Evolutionary conservation across 2,888 invertebrate species (phyloP), one percentile per base, ranked within the genome.

Genomic region (Diadegma fenestrale): DNA sequence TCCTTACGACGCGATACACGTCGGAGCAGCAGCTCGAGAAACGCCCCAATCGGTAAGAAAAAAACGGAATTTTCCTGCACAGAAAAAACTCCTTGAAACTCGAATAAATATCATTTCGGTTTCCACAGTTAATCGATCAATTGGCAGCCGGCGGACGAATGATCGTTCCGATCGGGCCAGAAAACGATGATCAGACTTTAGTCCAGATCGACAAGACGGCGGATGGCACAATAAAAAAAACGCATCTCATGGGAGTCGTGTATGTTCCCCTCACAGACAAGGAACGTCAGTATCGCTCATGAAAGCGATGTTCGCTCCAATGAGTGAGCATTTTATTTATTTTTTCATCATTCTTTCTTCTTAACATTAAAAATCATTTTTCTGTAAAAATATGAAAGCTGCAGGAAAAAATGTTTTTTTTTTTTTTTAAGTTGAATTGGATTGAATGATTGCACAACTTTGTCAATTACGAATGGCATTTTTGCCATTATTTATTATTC

Each of bases 191-290:
- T 91, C 99, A 99, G 94, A 96, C 97, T 91, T 95, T 99, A 89
- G 97, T 92, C 6, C 95, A 98, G 95, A 97, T 99, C 81, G 99
- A 99, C 94, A 99, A 99, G 94, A 95, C 96, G 48, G 93, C 94
- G 2, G 97, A 98, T 92, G 99, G 99, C 8, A 95, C 96, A 45
- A 95, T 98, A 5, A 95, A 95, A 30, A 95, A 96, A 85, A 97
- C 96, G 89, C 96, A 96, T 61, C 95, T 99, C 12, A 99, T 99
- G 98, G 98, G 98, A 61, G 99, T 99, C 14, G 97, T 99, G 89
- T 99, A 98, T 93, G 99, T 99, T 48, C 99, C 99, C 0, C 95
- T 99, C 66, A 99, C 99, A 0, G 98, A 98, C 94, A 96, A 96
- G 93, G 95, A 96, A 26, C 95, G 95, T 82, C 97, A 97, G 92